phyloP scores from a whole-genome alignment of 2,888 invertebrate species.

The Ypsolopha scabrella region DNA sequence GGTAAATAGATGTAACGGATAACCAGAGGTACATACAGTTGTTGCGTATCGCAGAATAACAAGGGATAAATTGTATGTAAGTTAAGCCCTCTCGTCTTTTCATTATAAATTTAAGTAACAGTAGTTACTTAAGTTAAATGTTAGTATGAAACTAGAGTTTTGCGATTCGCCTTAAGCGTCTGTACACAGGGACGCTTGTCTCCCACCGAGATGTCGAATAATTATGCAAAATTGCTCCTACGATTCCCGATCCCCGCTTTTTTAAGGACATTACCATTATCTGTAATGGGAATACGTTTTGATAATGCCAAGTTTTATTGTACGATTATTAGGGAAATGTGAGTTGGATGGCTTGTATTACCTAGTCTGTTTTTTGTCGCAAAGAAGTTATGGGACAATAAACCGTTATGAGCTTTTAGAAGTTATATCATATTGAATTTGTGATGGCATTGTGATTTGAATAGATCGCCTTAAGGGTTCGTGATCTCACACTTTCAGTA shows the following conservation, averaged over 20 bases:
- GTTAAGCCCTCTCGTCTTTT: too few relatives aligned
- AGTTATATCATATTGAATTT: not conserved
- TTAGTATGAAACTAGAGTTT: too few relatives aligned
- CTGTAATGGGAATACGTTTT: conserved; percentile 63
- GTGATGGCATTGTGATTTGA: not conserved
- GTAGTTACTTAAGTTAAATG: too few relatives aligned
- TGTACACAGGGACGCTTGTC: conserved; percentile 22
- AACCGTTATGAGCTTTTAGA: not conserved
- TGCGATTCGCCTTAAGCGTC: too few relatives aligned
- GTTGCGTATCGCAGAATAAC: too few relatives aligned
- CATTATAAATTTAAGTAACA: too few relatives aligned
- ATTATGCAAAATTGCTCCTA: conserved; percentile 69
- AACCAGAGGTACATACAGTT: too few relatives aligned
- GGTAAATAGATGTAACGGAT: too few relatives aligned
- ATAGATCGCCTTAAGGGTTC: not conserved
- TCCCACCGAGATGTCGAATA: conserved; percentile 45
- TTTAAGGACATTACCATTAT: conserved; percentile 64
- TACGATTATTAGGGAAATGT: conserved; percentile 49
- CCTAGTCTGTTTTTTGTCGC: conserved; percentile 38
- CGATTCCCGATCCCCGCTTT: conserved; percentile 61
- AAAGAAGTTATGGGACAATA: conserved; percentile 16
- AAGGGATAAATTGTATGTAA: too few relatives aligned
- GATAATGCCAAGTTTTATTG: conserved; percentile 62
- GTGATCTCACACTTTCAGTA: not conserved
- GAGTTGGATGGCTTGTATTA: conserved; percentile 34